Base-by-base conservation (phyloP, 1,140 invertebrate species). In the Lepidotrigona ventralis region DNA sequence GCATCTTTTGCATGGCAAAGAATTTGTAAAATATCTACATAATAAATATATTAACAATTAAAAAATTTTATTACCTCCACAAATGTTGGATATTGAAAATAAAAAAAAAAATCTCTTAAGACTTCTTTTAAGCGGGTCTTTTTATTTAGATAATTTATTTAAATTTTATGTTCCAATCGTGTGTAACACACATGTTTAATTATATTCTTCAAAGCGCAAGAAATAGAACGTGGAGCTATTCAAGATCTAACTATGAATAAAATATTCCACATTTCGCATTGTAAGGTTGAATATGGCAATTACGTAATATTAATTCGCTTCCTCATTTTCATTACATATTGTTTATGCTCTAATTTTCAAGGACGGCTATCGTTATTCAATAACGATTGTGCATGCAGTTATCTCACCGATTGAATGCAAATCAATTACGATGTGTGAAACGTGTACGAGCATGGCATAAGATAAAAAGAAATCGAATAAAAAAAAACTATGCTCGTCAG, bases 391-490 rank as follows among this genome's bases (percentile, higher is more conserved):
- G 70, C 12, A 72, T 29, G 23, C 26, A 11, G n/a, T 72, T 72
- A 51, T 72, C n/a, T 26, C 71, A 72, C 12, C 29, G 23, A n/a
- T 60, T 75, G 8, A 75, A 63, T 75, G 56, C 15, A 75, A 58
- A 75, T 75, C 33, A 75, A 75, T 75, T 60, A 60, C 15, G 3
- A 60, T n/a, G 58, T 58, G 14, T 11, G 14, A 75, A 29, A 58
- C n/a, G 39, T 29, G 21, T 26, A 58, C 33, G 21, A 23, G 46
- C 64, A 17, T 29, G 26, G 29, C 9, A 17, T n/a, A 54, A 39
- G 56, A 56, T 63, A 39, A 39, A 63, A 60, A 75, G 56, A 60
- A 75, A 75, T n/a, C n/a, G 29, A 60, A 8, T 29, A 63, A 17
- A 46, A 75, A 54, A 33, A 60, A 39, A 11, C 29, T 39, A 15